A percentile compares a stretch with the other conserved stretches of the same genome.
phyloP scores from a whole-genome alignment of 92 coral and sea anemone species.

The Palythoa caribaeorum region DNA sequence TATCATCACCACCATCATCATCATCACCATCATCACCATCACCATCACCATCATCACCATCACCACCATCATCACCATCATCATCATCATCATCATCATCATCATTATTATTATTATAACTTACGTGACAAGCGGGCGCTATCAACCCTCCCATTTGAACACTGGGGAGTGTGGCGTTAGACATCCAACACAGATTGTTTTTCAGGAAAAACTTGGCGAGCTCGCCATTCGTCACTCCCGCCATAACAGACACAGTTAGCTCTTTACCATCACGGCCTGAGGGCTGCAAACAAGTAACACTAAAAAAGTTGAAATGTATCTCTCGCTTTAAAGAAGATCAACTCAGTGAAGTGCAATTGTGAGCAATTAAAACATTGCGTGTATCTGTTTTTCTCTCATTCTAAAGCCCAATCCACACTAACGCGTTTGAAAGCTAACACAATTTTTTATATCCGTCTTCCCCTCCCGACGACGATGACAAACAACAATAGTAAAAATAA shows the following conservation, averaged over 20 bases:
- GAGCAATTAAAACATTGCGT: no score
- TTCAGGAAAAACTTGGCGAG: constrained; percentile 39
- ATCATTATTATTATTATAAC: background rate
- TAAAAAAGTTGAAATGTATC: background rate
- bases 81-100: background rate
- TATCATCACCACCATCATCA: background rate
- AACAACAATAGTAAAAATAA: no score
- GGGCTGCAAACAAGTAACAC: background rate
- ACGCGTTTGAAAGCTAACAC: no score
- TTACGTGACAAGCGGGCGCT: constrained; percentile 60
- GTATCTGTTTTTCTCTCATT: no score
- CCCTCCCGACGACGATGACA: no score
- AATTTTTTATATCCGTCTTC: no score
- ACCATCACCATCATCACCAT: background rate
- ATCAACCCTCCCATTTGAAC: constrained; percentile 58
- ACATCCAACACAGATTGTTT: constrained; percentile 44
- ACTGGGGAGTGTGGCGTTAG: constrained; percentile 51
- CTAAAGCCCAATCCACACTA: no score
- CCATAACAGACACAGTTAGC: constrained; percentile 33
- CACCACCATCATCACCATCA: background rate
- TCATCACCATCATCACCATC: background rate
- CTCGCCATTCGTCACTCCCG: constrained; percentile 37
- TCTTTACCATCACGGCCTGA: background rate
- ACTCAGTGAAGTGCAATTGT: no score
- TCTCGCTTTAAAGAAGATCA: background rate